Evolutionary conservation across 2,888 invertebrate species (phyloP).

Genomic region (Deilephila elpenor): DNA sequence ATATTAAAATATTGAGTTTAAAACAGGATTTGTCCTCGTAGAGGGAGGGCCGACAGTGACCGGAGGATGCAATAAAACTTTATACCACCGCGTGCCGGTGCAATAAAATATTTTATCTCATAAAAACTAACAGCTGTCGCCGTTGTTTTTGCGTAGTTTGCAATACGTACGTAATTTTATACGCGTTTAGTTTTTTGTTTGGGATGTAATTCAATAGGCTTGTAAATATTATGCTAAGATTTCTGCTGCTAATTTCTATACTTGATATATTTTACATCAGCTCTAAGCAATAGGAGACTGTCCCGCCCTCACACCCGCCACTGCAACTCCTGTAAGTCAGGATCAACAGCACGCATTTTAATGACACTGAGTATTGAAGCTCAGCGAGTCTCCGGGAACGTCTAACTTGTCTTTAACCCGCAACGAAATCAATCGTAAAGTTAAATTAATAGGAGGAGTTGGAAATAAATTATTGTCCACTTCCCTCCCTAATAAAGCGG

Average conservation of each 20-base stretch:
- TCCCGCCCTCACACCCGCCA: no score
- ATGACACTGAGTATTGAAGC: no score
- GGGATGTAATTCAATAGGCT: background rate
- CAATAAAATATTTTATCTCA: constrained; percentile 55
- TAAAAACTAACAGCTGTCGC: constrained; percentile 48
- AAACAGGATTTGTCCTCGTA: background rate
- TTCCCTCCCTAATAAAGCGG: no score
- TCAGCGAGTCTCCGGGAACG: no score
- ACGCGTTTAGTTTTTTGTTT: background rate
- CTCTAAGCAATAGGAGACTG: background rate
- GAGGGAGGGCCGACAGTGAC: background rate
- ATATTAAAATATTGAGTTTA: background rate
- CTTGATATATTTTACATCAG: background rate
- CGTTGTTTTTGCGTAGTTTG: constrained; percentile 7
- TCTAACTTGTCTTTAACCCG: no score
- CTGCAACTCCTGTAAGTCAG: no score
- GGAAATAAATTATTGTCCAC: no score
- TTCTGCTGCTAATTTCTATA: no score
- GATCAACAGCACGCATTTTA: no score
- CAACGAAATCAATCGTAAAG: no score
- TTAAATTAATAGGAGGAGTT: no score
- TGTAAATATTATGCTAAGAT: background rate
- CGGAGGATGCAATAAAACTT: constrained; percentile 52
- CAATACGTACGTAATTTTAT: background rate
- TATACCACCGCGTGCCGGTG: constrained; percentile 57